These are phyloP conservation scores for Scarus forsteni DNA, from an alignment of 2,797 vertebrate genomes.

Conservation along the genomic window DNA sequence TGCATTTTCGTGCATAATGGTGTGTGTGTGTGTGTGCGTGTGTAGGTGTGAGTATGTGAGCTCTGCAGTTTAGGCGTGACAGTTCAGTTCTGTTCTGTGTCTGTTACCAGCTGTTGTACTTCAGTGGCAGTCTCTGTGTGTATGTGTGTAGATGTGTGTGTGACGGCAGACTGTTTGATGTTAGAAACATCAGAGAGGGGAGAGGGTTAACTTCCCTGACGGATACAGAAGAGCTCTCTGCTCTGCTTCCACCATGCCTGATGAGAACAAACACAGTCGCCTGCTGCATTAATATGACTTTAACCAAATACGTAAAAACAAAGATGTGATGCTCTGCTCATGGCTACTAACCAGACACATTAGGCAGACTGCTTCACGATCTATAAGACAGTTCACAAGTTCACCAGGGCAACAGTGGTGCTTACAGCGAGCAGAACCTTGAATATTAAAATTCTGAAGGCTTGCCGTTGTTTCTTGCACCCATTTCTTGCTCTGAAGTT, in stretches of 20 bases:
- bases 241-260: slow-evolving; percentile 22
- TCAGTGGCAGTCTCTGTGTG: slow-evolving; percentile 38
- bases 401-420: too few relatives aligned
- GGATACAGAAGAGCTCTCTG: slow-evolving; percentile 35
- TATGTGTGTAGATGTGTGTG: slow-evolving; percentile 27
- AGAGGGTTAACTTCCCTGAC: slow-evolving; percentile 67
- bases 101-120: slow-evolving; percentile 79
- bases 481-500: too few relatives aligned
- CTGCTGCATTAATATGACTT: background rate
- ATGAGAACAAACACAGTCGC: slow-evolving; percentile 13
- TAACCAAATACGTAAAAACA: background rate
- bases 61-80: slow-evolving; percentile 68
- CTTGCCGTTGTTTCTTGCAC: too few relatives aligned
- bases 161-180: slow-evolving; percentile 73
- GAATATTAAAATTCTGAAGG: too few relatives aligned
- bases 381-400: too few relatives aligned
- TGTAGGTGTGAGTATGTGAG: slow-evolving; percentile 11
- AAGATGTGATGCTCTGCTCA: background rate
- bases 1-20: background rate
- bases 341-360: too few relatives aligned
- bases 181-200: slow-evolving; percentile 66
- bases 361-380: too few relatives aligned
- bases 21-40: background rate
- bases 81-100: slow-evolving; percentile 79
- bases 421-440: too few relatives aligned